phyloP scores from a whole-genome alignment of 2,113 vertebrate species.

The Pristiophorus japonicus region DNA sequence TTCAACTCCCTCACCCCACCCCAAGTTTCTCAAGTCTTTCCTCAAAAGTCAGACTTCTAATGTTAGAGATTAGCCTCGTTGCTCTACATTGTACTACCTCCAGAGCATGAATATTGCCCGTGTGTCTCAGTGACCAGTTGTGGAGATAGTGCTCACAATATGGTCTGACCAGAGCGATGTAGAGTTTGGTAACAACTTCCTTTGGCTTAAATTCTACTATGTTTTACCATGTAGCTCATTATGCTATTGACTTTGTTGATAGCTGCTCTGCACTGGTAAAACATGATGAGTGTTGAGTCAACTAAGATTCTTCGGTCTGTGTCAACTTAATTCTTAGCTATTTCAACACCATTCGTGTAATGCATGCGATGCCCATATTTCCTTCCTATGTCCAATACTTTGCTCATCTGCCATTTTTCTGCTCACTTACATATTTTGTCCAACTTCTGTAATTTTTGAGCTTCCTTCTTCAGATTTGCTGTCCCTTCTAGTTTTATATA shows the following conservation, averaged over 20 bases:
- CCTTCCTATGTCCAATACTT: neutral
- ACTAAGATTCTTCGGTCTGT: neutral
- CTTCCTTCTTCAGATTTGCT: neutral
- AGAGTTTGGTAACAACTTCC: neutral
- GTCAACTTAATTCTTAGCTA: neutral
- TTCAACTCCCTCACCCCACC: no score
- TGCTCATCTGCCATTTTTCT: neutral
- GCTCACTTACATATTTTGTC: neutral
- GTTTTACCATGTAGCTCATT: neutral
- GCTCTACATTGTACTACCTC: neutral
- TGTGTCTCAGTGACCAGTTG: neutral
- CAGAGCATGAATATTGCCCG: neutral
- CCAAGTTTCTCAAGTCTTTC: neutral
- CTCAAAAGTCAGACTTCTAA: neutral
- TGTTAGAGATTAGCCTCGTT: neutral
- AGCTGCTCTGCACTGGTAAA: neutral
- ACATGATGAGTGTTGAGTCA: neutral
- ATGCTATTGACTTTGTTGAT: neutral
- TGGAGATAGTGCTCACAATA: neutral
- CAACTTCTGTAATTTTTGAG: neutral
- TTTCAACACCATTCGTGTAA: neutral
- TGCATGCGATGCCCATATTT: neutral
- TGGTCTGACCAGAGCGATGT: neutral
- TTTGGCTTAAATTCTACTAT: neutral
- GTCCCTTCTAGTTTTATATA: neutral